Percentiles rank a stretch among this genome's conserved stretches.
Conservation (phyloP, 2,888 invertebrate species). For the Neoitamus cyanurus region DNA sequence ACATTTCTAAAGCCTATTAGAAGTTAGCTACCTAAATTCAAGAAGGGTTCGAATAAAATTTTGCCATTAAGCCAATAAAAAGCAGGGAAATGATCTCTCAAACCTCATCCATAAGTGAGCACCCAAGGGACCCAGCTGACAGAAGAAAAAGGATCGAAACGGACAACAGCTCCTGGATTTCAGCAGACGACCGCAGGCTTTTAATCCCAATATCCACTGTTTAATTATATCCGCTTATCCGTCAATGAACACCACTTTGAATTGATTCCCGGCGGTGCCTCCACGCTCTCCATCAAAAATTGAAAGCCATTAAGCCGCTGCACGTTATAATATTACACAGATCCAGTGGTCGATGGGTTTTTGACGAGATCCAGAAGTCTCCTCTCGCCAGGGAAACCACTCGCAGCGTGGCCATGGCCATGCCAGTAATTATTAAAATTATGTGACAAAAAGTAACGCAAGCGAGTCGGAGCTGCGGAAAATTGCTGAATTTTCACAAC, state of each 20-base stretch:
- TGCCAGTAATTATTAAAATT: constrained; percentile 24
- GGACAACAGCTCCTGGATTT: background rate
- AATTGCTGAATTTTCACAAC: constrained; percentile 38
- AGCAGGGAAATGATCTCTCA: background rate
- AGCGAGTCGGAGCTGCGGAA: background rate
- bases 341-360: constrained; percentile 2
- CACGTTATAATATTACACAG: constrained; percentile 1
- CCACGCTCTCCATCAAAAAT: constrained; percentile 21
- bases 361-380: constrained; percentile 10
- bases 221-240: constrained; percentile 36
- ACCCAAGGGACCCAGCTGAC: background rate
- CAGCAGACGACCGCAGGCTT: constrained; percentile 16
- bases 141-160: constrained; percentile 1
- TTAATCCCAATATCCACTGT: constrained; percentile 36
- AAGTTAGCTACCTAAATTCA: background rate
- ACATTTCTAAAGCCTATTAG: no score
- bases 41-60: background rate
- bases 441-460: constrained; percentile 26
- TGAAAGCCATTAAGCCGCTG: constrained; percentile 31
- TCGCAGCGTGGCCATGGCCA: background rate
- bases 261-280: constrained; percentile 32
- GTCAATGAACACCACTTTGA: constrained; percentile 28
- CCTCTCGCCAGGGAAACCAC: constrained; percentile 4
- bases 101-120: background rate
- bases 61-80: background rate